Evolutionary conservation across 2,797 vertebrate genomes (phyloP).

Genomic region (Eulemur coronatus): DNA sequence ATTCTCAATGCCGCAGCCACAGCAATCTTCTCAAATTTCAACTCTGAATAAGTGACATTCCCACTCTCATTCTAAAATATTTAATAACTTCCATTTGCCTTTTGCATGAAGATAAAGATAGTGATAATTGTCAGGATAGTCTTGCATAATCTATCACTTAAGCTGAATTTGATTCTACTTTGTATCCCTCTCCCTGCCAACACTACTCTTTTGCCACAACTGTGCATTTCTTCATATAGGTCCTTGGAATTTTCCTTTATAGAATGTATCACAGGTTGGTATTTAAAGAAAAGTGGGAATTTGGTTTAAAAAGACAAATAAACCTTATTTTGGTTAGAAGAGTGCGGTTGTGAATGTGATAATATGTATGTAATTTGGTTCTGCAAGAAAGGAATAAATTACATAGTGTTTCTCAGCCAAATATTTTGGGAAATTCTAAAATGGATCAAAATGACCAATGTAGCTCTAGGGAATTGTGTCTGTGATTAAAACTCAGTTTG

Average conservation of each 20-base stretch:
- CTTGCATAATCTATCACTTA: neutral
- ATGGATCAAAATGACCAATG: neutral
- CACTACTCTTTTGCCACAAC: accelerated
- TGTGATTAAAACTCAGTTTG: neutral
- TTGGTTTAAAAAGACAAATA: neutral
- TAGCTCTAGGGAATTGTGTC: neutral
- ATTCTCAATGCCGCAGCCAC: neutral
- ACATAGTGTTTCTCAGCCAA: neutral
- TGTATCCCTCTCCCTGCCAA: accelerated
- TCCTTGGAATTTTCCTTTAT: neutral
- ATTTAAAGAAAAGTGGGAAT: neutral
- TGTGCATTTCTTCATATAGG: neutral
- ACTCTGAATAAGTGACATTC: neutral
- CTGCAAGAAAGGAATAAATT: neutral
- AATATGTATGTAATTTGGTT: neutral
- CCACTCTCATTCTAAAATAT: neutral
- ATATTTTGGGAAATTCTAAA: neutral
- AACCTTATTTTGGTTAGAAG: neutral
- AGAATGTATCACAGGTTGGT: neutral
- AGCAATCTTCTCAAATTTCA: neutral
- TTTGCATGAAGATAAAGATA: neutral
- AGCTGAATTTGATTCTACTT: neutral
- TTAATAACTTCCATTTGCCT: neutral
- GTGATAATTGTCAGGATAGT: neutral
- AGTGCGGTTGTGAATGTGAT: neutral